A percentile compares a stretch with the other conserved stretches of the same genome.
Conservation (phyloP, 2,888 invertebrate genomes). For the Drosophila prostipennis region DNA sequence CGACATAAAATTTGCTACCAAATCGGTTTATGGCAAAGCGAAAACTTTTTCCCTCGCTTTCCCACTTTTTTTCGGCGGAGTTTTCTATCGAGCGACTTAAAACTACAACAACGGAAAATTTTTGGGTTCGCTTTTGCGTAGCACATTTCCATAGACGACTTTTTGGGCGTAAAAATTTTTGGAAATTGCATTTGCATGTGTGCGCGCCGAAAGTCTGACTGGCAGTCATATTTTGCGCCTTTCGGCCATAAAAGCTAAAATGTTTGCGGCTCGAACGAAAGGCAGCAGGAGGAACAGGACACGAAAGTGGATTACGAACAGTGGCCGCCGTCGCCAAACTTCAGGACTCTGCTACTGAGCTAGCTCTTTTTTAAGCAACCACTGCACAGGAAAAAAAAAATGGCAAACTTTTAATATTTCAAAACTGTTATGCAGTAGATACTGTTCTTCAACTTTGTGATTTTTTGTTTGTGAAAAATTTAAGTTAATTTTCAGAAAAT, state of each 20-base stretch:
- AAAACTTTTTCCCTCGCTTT: slow-evolving; percentile 27
- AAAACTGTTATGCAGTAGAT: too few relatives aligned
- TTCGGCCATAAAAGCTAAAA: slow-evolving; percentile 67
- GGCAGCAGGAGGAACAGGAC: slow-evolving; percentile 55
- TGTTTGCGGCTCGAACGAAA: slow-evolving; percentile 70
- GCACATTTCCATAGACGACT: slow-evolving; percentile 50
- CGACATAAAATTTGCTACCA: slow-evolving; percentile 50
- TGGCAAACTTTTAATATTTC: too few relatives aligned
- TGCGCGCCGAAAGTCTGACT: slow-evolving; percentile 1
- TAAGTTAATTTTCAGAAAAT: too few relatives aligned
- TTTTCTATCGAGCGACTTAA: slow-evolving; percentile 22
- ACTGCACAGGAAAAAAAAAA: not conserved
- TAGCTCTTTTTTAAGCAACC: not conserved
- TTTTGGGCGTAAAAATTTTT: slow-evolving; percentile 49
- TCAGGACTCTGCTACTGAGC: not conserved
- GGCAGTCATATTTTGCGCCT: slow-evolving; percentile 49
- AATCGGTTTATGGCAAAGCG: slow-evolving; percentile 42
- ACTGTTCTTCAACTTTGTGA: too few relatives aligned
- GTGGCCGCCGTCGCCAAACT: slow-evolving; percentile 13
- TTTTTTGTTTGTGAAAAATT: too few relatives aligned
- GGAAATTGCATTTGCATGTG: slow-evolving; percentile 44
- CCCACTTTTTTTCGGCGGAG: not conserved
- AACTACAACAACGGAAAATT: slow-evolving; percentile 19
- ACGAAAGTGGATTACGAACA: slow-evolving; percentile 71
- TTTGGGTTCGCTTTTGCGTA: slow-evolving; percentile 10